Conservation (phyloP, 2,113 vertebrate genomes). For the Gobius niger region DNA sequence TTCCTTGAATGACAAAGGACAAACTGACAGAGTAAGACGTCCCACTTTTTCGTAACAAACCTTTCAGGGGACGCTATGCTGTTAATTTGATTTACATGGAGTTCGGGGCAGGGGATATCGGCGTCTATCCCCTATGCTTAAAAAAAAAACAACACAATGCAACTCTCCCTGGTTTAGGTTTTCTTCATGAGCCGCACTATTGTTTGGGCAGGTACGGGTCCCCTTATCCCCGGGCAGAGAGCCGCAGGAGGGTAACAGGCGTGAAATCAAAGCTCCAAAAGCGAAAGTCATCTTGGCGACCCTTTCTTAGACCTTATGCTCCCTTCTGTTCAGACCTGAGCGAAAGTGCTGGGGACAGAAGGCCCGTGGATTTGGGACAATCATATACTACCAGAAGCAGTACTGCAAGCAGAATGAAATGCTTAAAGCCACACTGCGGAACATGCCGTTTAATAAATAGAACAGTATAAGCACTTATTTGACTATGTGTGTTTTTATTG, state of each 20-base stretch:
- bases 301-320: slow-evolving; percentile 58
- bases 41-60: slow-evolving; percentile 37
- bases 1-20: slow-evolving; percentile 52
- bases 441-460: too few relatives aligned
- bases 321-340: slow-evolving; percentile 27
- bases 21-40: slow-evolving; percentile 39
- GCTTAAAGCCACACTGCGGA: too few relatives aligned
- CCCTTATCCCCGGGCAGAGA: slow-evolving; percentile 47
- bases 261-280: slow-evolving; percentile 71
- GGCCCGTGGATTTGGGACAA: slow-evolving; percentile 25
- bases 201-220: slow-evolving; percentile 69
- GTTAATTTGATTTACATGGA: slow-evolving; percentile 76
- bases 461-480: too few relatives aligned
- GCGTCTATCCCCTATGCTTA: slow-evolving; percentile 25
- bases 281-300: slow-evolving; percentile 61
- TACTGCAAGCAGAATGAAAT: too few relatives aligned
- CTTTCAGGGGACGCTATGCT: slow-evolving; percentile 52
- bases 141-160: slow-evolving; percentile 38
- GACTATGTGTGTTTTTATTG: too few relatives aligned
- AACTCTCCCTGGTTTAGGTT: slow-evolving; percentile 35
- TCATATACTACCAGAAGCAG: background rate
- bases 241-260: slow-evolving; percentile 60
- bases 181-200: slow-evolving; percentile 42
- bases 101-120: slow-evolving; percentile 64
- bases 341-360: slow-evolving; percentile 22